phyloP scores from a whole-genome alignment of 2,113 vertebrate species.

The Calyptomena viridis region DNA sequence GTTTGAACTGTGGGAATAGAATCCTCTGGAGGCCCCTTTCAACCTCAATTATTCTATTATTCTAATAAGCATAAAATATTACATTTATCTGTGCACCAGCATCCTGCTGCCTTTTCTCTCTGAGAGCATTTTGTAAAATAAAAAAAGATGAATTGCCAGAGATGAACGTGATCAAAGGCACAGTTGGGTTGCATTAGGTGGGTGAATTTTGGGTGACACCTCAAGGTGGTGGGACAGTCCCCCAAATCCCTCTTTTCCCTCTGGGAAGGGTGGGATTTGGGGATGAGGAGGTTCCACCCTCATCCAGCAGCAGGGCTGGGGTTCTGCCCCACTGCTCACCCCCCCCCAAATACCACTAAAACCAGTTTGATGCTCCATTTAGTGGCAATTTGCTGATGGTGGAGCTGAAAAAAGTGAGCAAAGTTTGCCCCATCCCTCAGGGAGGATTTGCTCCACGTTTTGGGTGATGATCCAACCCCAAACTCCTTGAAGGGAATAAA shows the following conservation, averaged over 20 bases:
- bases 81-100: background rate
- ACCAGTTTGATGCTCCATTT: background rate
- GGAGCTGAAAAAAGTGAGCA: background rate
- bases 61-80: background rate
- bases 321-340: background rate
- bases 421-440: background rate
- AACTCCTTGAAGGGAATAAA: background rate
- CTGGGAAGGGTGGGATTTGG: background rate
- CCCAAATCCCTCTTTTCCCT: background rate
- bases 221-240: rapidly evolving
- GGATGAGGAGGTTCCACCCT: background rate
- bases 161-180: rapidly evolving
- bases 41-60: background rate
- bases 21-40: background rate
- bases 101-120: background rate
- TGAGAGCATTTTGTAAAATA: background rate
- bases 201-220: background rate
- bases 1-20: background rate
- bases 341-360: background rate
- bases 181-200: rapidly evolving
- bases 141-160: background rate
- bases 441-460: rapidly evolving
- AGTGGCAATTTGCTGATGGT: background rate
- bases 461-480: background rate
- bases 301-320: background rate